Evolutionary conservation across 2,888 invertebrate genomes (phyloP).

Genomic region (Volucella bombylans): DNA sequence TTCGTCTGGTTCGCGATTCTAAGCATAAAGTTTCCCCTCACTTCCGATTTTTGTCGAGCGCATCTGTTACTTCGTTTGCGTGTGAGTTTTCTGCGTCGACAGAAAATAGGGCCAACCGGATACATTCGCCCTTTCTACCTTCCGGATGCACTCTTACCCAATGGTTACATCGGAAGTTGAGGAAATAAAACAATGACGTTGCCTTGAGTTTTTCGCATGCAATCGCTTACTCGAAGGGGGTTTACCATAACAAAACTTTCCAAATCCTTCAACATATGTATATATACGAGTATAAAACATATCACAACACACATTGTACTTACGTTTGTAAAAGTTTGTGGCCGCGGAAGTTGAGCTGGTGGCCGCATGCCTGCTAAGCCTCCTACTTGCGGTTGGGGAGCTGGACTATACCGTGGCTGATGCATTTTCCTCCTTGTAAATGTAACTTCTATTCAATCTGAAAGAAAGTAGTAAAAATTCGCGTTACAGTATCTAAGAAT

Average conservation of each 20-base stretch:
- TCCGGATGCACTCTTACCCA: neutral
- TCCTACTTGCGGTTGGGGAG: slow-evolving; percentile 76
- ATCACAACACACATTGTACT: slow-evolving; percentile 77
- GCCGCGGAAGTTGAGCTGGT: slow-evolving; percentile 77
- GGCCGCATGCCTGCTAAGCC: slow-evolving; percentile 77
- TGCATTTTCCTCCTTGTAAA: slow-evolving; percentile 76
- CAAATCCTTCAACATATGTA: neutral
- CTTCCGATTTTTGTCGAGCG: slow-evolving; percentile 54
- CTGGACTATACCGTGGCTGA: slow-evolving; percentile 80
- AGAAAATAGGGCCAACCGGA: slow-evolving; percentile 52
- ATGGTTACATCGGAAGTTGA: slow-evolving; percentile 41
- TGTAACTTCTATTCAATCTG: slow-evolving; percentile 46
- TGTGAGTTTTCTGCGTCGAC: slow-evolving; percentile 30
- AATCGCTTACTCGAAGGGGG: neutral
- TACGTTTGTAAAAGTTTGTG: slow-evolving; percentile 83
- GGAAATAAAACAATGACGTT: slow-evolving; percentile 32
- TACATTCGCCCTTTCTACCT: slow-evolving; percentile 14
- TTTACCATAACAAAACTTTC: too few relatives aligned
- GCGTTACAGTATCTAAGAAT: slow-evolving; percentile 21
- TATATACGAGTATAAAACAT: slow-evolving; percentile 2
- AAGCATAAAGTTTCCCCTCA: slow-evolving; percentile 55
- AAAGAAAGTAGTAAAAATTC: slow-evolving; percentile 18
- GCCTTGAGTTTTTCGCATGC: slow-evolving; percentile 21
- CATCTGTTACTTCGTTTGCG: slow-evolving; percentile 74
- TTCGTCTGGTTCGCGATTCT: slow-evolving; percentile 33